Evolutionary conservation across 2,797 vertebrate species (phyloP).

Genomic region (Cynodonichthys magdalenae): DNA sequence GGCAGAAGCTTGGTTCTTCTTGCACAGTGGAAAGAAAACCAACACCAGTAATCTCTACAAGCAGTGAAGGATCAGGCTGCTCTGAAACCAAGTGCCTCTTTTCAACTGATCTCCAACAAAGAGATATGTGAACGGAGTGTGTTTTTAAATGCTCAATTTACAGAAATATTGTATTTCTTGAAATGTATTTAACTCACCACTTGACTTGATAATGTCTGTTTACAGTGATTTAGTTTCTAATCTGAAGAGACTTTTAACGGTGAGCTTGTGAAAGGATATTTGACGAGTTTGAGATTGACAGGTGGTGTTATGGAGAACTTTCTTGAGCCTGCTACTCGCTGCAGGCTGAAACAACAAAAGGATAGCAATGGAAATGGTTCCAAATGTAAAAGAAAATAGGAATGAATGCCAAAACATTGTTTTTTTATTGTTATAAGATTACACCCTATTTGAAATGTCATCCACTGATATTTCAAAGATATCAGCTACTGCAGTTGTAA

Average conservation of each 20-base stretch:
- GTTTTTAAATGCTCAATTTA: no score
- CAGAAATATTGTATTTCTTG: background rate
- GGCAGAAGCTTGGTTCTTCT: constrained; percentile 62
- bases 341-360: constrained; percentile 2
- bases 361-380: background rate
- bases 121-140: background rate
- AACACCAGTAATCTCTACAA: constrained; percentile 79
- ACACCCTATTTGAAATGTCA: background rate
- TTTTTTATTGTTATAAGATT: background rate
- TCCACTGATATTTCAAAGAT: constrained; percentile 2
- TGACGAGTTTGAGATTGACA: background rate
- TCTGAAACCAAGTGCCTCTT: constrained; percentile 7
- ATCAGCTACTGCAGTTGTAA: background rate
- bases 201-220: background rate
- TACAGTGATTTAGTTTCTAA: background rate
- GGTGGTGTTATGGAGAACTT: constrained; percentile 1
- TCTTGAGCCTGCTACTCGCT: background rate
- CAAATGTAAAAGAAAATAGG: background rate
- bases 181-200: background rate
- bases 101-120: constrained; percentile 25
- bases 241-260: background rate
- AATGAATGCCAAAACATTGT: background rate
- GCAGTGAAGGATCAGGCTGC: constrained; percentile 30
- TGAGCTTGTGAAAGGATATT: background rate
- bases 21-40: constrained; percentile 82